A percentile compares a stretch with the other conserved stretches of the same genome.
phyloP scores from a whole-genome alignment of 2,797 vertebrate genomes.

The Masticophis lateralis region DNA sequence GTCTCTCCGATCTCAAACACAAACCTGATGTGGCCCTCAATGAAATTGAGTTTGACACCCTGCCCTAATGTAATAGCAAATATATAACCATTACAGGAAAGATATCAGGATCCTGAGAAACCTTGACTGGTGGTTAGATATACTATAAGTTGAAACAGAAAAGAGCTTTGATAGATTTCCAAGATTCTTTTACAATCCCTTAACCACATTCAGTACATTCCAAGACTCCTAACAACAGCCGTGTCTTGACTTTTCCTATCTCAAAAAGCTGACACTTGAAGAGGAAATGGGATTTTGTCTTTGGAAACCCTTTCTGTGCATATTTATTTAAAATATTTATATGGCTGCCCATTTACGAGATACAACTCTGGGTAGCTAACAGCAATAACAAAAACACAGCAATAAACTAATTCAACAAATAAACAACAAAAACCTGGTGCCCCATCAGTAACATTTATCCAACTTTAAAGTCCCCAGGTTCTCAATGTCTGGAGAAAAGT shows the following conservation, averaged over 20 bases:
- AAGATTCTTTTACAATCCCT: neutral
- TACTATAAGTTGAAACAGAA: neutral
- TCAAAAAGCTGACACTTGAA: neutral
- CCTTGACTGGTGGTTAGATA: neutral
- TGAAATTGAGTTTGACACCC: too few relatives aligned
- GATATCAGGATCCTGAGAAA: neutral
- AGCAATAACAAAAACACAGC: neutral
- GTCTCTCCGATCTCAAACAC: too few relatives aligned
- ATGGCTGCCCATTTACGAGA: neutral
- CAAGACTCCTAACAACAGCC: neutral
- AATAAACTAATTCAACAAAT: neutral
- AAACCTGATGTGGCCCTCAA: too few relatives aligned
- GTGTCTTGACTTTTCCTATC: neutral
- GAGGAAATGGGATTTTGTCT: neutral
- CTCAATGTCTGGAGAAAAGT: neutral
- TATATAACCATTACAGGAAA: neutral
- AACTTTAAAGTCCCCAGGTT: neutral
- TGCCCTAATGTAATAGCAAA: neutral
- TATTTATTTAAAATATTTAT: neutral
- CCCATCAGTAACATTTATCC: neutral
- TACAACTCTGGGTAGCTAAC: neutral
- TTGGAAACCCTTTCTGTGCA: neutral
- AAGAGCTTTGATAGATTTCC: neutral
- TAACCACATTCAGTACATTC: neutral
- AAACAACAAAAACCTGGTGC: neutral